These are phyloP conservation scores for Limnothrissa miodon DNA, from an alignment of 2,113 vertebrate species.

Conservation along the genomic window DNA sequence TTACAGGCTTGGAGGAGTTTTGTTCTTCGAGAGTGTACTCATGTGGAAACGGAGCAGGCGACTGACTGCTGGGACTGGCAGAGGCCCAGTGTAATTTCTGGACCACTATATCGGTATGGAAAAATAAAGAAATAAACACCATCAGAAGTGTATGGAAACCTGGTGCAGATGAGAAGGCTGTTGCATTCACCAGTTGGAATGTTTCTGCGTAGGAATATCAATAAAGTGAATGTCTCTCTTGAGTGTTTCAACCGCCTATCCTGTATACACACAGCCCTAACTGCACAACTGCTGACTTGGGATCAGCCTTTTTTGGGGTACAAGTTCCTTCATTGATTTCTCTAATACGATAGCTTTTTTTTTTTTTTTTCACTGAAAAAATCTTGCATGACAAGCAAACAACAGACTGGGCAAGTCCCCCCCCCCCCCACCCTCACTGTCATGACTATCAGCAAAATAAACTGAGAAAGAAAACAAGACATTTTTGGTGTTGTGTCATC, in stretches of 20 bases:
- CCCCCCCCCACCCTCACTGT: neutral
- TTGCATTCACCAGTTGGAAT: neutral
- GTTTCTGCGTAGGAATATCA: neutral
- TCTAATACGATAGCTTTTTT: slow-evolving; percentile 42
- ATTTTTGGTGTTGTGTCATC: neutral
- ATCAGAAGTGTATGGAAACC: neutral
- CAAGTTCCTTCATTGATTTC: slow-evolving; percentile 26
- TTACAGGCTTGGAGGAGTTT: neutral
- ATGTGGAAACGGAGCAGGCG: neutral
- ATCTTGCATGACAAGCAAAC: neutral
- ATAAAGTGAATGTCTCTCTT: neutral
- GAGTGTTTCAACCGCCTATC: neutral
- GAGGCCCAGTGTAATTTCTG: neutral
- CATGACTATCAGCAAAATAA: slow-evolving; percentile 1
- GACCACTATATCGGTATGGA: neutral
- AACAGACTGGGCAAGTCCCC: neutral
- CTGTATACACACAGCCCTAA: neutral
- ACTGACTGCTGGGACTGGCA: neutral
- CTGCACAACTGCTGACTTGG: neutral
- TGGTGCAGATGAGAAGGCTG: neutral
- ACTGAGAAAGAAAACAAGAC: neutral
- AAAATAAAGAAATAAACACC: neutral
- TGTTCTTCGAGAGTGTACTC: neutral
- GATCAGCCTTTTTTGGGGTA: neutral
- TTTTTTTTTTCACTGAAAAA: slow-evolving; percentile 42